Base-by-base conservation (phyloP, 2,888 invertebrate species). In the Anorthoa munda region DNA sequence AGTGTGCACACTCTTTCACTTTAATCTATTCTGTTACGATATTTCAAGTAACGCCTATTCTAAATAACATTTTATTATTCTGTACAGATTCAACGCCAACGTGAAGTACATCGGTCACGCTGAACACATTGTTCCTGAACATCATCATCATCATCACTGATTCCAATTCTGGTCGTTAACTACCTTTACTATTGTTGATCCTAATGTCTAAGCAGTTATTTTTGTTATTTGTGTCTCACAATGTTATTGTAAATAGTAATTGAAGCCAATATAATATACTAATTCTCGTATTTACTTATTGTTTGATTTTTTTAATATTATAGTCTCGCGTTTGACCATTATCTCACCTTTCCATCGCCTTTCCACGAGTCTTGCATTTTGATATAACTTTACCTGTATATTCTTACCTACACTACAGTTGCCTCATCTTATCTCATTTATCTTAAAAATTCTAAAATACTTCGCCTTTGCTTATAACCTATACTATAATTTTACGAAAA, bases 71-170 rank as follows among this genome's bases (percentile, higher is more conserved):
- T n/a, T n/a, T 50, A 0, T n/a, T 50, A 0, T 21, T 66, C 60
- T 59, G 64, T 15, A 53, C 79, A 86, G 93, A 76, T 93, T 93
- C 86, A 89, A 93, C 79, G 92, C 92, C 13, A 80, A 87, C 18
- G 89, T 89, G 9, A 84, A 83, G 58, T 85, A 77, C 64, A 79
- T 85, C 18, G 89, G 89, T 26, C 89, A 88, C 73, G 88, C 88
- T 13, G 53, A 84, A 66, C 89, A 89, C 68, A 83, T 71, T 82
- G 85, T 63, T 75, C 81, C 81, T 45, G 66, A 81, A 64, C 86
- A 88, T 23, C 82, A 85, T 12, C 84, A 85, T 12, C 84, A 84
- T 11, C 83, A 83, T 39, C 77, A 86, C 15, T 85, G 53, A 80
- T 80, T n/a, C 17, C 17, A 31, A 4, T 9, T 12, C 2, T 13